Evolutionary conservation across 2,113 vertebrate genomes (phyloP).

Genomic region (Oxygymnocypris stewartii): DNA sequence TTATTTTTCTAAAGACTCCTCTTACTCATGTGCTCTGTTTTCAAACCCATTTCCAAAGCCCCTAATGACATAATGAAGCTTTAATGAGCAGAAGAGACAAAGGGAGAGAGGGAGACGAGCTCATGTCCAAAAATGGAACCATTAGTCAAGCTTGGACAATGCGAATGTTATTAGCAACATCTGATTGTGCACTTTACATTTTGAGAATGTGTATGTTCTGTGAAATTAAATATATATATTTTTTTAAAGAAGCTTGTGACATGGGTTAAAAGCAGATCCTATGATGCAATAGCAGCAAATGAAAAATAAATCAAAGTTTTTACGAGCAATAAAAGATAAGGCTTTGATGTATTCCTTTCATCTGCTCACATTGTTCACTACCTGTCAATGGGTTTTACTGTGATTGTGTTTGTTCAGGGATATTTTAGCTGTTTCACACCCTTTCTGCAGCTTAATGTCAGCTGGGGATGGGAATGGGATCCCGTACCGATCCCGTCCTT

Average conservation of each 20-base stretch:
- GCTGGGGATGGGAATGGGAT: neutral
- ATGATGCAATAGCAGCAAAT: constrained; percentile 54
- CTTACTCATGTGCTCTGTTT: constrained; percentile 31
- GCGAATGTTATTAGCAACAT: constrained; percentile 11
- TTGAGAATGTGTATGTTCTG: neutral
- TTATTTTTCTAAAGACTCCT: constrained; percentile 43
- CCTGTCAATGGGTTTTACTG: constrained; percentile 14
- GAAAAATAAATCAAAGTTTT: constrained; percentile 42
- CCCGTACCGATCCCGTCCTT: neutral
- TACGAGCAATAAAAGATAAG: constrained; percentile 42
- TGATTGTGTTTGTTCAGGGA: neutral
- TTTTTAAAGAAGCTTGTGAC: constrained; percentile 15
- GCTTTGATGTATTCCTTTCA: constrained; percentile 53
- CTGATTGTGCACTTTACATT: constrained; percentile 32
- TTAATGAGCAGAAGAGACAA: constrained; percentile 33
- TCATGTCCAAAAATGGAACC: constrained; percentile 33
- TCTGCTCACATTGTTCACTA: constrained; percentile 19
- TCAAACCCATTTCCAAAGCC: constrained; percentile 23
- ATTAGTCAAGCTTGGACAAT: constrained; percentile 30
- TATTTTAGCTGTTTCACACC: constrained; percentile 21
- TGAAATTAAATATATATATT: too few relatives aligned
- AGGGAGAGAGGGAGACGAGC: constrained; percentile 1
- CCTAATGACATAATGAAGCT: constrained; percentile 42
- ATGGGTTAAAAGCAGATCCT: constrained; percentile 24
- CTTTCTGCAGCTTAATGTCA: constrained; percentile 19